These are phyloP conservation scores for Porites rus DNA, from an alignment of 92 coral and sea anemone genomes.

Conservation along the genomic window DNA sequence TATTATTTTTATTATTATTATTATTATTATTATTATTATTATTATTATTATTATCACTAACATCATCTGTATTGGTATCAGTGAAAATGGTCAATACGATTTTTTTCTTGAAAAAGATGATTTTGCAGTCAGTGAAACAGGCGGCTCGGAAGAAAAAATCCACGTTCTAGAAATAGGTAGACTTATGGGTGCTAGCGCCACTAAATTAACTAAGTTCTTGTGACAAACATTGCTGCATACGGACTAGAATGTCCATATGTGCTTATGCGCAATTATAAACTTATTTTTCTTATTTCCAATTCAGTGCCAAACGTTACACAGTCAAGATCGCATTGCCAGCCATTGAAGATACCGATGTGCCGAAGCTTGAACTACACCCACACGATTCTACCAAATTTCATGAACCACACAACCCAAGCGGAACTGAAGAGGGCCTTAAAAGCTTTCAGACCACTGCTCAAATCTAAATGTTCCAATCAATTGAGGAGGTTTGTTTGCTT, in stretches of 20 bases:
- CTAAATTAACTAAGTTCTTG: no score
- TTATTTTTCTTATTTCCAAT: not conserved
- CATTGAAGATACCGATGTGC: constrained; percentile 27
- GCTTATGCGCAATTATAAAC: not conserved
- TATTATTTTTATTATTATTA: no score
- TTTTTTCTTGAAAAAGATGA: no score
- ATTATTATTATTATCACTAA: no score
- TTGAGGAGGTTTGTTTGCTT: constrained; percentile 28
- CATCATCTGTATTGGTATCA: no score
- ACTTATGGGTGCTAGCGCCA: no score
- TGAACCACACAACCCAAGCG: constrained; percentile 38
- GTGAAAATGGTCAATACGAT: no score
- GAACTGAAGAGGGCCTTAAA: not conserved
- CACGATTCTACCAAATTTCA: constrained; percentile 40
- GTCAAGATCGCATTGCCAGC: constrained; percentile 18
- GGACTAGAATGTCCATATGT: not conserved
- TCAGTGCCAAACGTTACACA: constrained; percentile 1
- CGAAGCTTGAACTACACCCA: constrained; percentile 29
- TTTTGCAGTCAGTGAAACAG: no score
- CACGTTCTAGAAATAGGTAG: no score
- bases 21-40: no score
- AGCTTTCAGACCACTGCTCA: constrained; percentile 3
- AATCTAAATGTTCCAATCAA: constrained; percentile 22
- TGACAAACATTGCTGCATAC: no score
- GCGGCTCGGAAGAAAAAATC: no score